A percentile compares a stretch with the other conserved stretches of the same genome.
These are phyloP conservation scores for Nothura maculosa DNA, from an alignment of 2,797 vertebrate species.

Conservation along the genomic window DNA sequence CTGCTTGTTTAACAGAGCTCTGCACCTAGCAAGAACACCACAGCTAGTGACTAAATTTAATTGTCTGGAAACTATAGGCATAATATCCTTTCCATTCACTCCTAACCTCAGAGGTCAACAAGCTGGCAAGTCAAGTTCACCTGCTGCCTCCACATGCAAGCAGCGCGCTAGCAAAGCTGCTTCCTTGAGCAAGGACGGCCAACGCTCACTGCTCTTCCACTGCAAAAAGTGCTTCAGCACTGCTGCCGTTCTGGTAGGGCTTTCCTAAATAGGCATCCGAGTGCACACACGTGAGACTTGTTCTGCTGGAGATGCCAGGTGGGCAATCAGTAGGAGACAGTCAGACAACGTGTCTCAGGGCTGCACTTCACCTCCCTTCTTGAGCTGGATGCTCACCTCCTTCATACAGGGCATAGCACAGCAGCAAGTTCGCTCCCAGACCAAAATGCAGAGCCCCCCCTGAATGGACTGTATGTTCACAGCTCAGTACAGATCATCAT, in stretches of 20 bases:
- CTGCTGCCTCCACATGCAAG: not conserved
- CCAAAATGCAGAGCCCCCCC: no score
- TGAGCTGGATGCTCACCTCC: no score
- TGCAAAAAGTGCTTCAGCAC: not conserved
- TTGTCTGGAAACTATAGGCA: not conserved
- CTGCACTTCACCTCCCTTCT: no score
- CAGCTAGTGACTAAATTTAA: slow-evolving; percentile 3
- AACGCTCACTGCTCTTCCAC: not conserved
- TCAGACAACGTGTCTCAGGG: not conserved
- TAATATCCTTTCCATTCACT: not conserved
- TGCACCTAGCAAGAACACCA: not conserved
- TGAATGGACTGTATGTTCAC: no score
- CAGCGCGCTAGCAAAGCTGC: not conserved
- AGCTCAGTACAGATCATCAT: no score
- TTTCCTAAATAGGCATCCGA: not conserved
- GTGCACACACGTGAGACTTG: not conserved
- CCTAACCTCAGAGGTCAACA: slow-evolving; percentile 21
- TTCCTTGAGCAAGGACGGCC: not conserved
- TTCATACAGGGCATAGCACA: no score
- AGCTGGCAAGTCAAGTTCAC: not conserved
- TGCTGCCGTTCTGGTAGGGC: no score
- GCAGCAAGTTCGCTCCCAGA: no score
- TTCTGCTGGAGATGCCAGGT: not conserved
- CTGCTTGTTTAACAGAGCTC: not conserved
- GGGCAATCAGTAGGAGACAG: not conserved